Evolutionary conservation across 2,888 invertebrate species (phyloP).

Genomic region (Ctena decussata): DNA sequence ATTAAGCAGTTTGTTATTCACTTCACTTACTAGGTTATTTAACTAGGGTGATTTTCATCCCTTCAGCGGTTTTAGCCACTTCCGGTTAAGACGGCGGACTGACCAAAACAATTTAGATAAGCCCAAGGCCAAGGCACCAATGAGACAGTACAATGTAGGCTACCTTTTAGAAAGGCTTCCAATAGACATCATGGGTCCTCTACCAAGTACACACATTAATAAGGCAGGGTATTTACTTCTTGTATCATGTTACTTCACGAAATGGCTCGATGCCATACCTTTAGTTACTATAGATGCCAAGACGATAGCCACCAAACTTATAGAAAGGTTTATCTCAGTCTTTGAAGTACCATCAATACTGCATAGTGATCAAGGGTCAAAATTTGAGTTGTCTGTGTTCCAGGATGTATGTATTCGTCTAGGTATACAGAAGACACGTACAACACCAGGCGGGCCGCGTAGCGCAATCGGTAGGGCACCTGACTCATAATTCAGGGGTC

Average conservation of each 20-base stretch:
- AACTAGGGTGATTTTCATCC: too few relatives aligned
- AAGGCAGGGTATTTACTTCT: neutral
- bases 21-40: too few relatives aligned
- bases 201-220: neutral
- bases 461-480: too few relatives aligned
- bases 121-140: too few relatives aligned
- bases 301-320: neutral
- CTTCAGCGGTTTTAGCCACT: too few relatives aligned
- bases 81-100: too few relatives aligned
- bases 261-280: neutral
- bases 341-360: neutral
- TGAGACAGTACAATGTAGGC: neutral
- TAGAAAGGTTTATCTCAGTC: neutral
- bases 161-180: neutral
- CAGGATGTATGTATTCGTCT: too few relatives aligned
- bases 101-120: too few relatives aligned
- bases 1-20: too few relatives aligned
- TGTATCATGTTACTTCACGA: neutral
- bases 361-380: neutral
- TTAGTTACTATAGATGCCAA: neutral
- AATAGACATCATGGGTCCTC: neutral
- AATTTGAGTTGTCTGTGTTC: neutral
- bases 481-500: too few relatives aligned
- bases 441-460: neutral
- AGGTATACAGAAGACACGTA: neutral